phyloP scores from a whole-genome alignment of 1,140 invertebrate species.

The Whitmania pigra region DNA sequence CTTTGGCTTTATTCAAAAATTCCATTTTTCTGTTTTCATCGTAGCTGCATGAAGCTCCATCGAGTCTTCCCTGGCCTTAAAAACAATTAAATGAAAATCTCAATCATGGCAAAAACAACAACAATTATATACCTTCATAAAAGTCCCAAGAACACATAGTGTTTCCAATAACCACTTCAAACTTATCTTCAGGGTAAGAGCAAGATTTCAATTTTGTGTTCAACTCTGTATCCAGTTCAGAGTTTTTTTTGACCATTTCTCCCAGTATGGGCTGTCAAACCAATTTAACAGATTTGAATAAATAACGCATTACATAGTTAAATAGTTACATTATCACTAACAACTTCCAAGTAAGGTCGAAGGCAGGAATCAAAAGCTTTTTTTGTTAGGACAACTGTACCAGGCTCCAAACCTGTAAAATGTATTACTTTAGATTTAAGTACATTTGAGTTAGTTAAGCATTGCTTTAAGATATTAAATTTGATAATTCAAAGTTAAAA shows the following conservation, averaged over 20 bases:
- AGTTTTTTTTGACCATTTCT: slow-evolving; percentile 63
- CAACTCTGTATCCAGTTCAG: slow-evolving; percentile 66
- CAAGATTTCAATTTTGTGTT: slow-evolving; percentile 59
- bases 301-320: slow-evolving; percentile 1
- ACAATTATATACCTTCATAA: slow-evolving; percentile 65
- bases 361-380: slow-evolving; percentile 70
- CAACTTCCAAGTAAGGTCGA: slow-evolving; percentile 54
- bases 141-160: slow-evolving; percentile 94
- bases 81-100: not conserved
- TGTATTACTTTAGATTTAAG: not conserved
- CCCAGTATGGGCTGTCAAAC: slow-evolving; percentile 67
- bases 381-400: slow-evolving; percentile 74
- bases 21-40: slow-evolving; percentile 74
- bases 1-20: slow-evolving; percentile 63
- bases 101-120: not conserved
- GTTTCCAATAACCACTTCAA: slow-evolving; percentile 71
- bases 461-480: slow-evolving; percentile 4
- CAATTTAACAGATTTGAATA: slow-evolving; percentile 21
- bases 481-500: not conserved
- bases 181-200: slow-evolving; percentile 53
- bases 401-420: slow-evolving; percentile 54
- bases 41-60: slow-evolving; percentile 93
- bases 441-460: not conserved
- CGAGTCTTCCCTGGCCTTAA: slow-evolving; percentile 66
- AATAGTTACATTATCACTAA: slow-evolving; percentile 35